Evolutionary conservation across 2,797 vertebrate species (phyloP).

Genomic region (Acanthurus leucopareius): DNA sequence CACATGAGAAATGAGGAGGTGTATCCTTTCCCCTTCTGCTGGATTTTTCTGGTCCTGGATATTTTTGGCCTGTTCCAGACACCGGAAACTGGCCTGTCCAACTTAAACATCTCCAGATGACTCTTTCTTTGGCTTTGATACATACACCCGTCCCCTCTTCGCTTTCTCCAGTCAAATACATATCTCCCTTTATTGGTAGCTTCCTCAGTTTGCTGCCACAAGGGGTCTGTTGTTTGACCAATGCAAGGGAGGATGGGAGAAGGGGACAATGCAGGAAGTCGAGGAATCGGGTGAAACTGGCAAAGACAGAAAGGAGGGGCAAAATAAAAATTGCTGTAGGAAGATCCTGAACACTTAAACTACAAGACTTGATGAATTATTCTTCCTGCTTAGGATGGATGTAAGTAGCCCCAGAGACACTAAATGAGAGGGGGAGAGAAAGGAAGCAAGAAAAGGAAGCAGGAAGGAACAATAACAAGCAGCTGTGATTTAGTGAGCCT

Average conservation of each 20-base stretch:
- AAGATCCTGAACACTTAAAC: slow-evolving; percentile 61
- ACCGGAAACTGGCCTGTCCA: slow-evolving; percentile 86
- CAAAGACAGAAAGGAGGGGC: slow-evolving; percentile 30
- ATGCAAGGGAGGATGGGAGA: slow-evolving; percentile 25
- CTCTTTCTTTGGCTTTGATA: slow-evolving; percentile 76
- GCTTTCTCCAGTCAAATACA: slow-evolving; percentile 68
- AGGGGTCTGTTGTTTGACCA: slow-evolving; percentile 78
- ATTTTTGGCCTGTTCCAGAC: slow-evolving; percentile 82
- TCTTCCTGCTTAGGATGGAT: slow-evolving; percentile 64
- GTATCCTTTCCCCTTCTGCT: slow-evolving; percentile 66
- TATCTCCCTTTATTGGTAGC: slow-evolving; percentile 81
- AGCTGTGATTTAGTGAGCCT: slow-evolving; percentile 48
- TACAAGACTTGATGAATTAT: slow-evolving; percentile 64
- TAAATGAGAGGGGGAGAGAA: slow-evolving; percentile 27
- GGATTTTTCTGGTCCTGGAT: slow-evolving; percentile 77
- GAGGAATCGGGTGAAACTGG: slow-evolving; percentile 33
- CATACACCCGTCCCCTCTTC: slow-evolving; percentile 62
- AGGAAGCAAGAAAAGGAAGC: slow-evolving; percentile 46
- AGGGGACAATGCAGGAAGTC: slow-evolving; percentile 28
- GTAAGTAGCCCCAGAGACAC: slow-evolving; percentile 57
- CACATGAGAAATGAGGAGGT: slow-evolving; percentile 72
- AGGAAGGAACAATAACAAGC: slow-evolving; percentile 51
- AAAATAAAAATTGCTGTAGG: slow-evolving; percentile 22
- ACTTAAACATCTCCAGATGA: slow-evolving; percentile 88
- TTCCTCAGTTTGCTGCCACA: slow-evolving; percentile 82